Conservation (phyloP, 2,797 vertebrate genomes). For the Labeo calbasu region DNA sequence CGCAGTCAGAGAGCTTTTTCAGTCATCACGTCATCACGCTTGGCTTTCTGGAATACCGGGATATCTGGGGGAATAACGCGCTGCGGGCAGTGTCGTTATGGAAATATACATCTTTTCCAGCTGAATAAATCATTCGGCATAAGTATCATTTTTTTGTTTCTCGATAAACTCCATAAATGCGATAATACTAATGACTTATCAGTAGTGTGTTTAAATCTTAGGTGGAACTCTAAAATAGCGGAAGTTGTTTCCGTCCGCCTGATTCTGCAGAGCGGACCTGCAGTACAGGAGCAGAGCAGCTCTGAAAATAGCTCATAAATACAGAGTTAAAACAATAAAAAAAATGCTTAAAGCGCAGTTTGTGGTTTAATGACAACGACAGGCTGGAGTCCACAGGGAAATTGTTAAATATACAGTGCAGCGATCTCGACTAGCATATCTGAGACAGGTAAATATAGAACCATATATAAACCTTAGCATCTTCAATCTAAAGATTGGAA, state of each 20-base stretch:
- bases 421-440: neutral
- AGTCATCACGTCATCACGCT: slow-evolving; percentile 36
- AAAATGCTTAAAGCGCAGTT: neutral
- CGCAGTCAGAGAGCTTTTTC: neutral
- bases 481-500: neutral
- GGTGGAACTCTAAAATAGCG: slow-evolving; percentile 18
- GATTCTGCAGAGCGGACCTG: neutral
- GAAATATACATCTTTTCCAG: neutral
- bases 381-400: neutral
- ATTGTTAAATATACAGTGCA: neutral
- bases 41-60: slow-evolving; percentile 14
- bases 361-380: neutral
- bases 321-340: neutral
- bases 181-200: neutral
- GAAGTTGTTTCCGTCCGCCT: slow-evolving; percentile 26
- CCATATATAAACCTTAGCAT: neutral
- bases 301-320: neutral
- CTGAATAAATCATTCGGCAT: neutral
- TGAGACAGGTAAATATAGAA: slow-evolving; percentile 10
- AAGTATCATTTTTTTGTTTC: neutral
- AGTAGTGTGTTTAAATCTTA: neutral
- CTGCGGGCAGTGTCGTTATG: neutral
- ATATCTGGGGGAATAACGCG: neutral
- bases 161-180: neutral
- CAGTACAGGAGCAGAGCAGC: neutral